Evolutionary conservation across 2,113 vertebrate genomes (phyloP), one percentile per base, ranked within the genome.

Genomic region (Zosterops hypoxanthus): DNA sequence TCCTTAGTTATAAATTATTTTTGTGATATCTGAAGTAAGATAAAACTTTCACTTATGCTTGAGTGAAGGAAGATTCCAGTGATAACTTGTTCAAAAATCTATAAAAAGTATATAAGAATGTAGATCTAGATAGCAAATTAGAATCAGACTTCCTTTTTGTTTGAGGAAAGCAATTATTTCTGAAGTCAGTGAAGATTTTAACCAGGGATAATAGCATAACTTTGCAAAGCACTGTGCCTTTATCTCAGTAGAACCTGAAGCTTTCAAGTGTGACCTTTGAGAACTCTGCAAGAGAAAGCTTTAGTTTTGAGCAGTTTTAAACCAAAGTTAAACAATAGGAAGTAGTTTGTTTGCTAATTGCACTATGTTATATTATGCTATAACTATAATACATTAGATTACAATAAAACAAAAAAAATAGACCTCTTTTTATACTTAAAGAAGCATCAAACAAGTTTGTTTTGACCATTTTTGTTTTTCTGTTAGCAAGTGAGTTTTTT

Each of bases 41-140:
- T 98, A 98, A 98, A 98, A 98, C 98, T 98, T 98, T 98, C 98
- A 98, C 98, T 98, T 98, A 98, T 88, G 96, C 95, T 98, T 97
- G 97, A 98, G 97, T 98, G 98, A 98, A 98, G 92, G 97, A 98
- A 98, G 98, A 98, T 98, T 93, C 96, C 96, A 91, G 96, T 96
- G 98, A 98, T 98, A 98, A 97, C 96, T 97, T 95, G 91, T 96
- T 97, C 97, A 97, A 96, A 98, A 98, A 98, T 98, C 98, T 98
- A 98, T 98, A 97, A 98, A 98, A 98, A 98, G 97, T 97, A 98
- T 98, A 98, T 96, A 95, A 98, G 98, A 98, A 98, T 98, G 97
- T 96, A 98, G 98, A 98, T 98, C 95, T 94, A 98, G 98, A 98
- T 98, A 98, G 97, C 97, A 98, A 98, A 98, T 98, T 98, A 97